Conservation (phyloP, 2,888 invertebrate species). For the Podotricha telesiphe region DNA sequence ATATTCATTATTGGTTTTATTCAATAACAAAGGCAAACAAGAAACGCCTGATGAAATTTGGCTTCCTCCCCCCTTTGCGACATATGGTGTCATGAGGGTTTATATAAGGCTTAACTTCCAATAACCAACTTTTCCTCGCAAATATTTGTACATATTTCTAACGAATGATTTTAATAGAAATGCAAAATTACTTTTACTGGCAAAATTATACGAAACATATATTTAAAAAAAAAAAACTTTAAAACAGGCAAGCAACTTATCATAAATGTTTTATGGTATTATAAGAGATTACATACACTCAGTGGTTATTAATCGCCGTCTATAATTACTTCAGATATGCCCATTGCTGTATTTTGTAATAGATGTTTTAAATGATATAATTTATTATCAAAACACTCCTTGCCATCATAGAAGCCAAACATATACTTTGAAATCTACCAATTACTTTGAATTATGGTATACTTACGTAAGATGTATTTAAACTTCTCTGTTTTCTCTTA, state of each 20-base stretch:
- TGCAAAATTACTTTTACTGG: not conserved
- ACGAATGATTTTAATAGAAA: not conserved
- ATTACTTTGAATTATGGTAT: not conserved
- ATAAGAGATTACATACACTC: slow-evolving; percentile 8
- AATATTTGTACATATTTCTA: not conserved
- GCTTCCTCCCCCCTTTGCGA: slow-evolving; percentile 55
- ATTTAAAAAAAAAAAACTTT: not conserved
- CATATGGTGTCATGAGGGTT: slow-evolving; percentile 33
- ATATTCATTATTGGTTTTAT: slow-evolving; percentile 30
- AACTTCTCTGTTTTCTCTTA: not conserved
- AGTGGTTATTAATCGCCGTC: slow-evolving; percentile 20
- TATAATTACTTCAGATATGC: slow-evolving; percentile 15
- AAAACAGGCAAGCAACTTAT: not conserved
- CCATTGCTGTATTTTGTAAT: slow-evolving; percentile 8
- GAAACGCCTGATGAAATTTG: slow-evolving; percentile 55
- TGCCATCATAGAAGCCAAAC: not conserved
- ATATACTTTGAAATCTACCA: not conserved
- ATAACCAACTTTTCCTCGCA: not conserved
- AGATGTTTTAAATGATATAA: slow-evolving; percentile 3
- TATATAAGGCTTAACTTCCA: slow-evolving; percentile 9
- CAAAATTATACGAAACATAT: not conserved
- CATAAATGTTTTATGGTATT: slow-evolving; percentile 10
- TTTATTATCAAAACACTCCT: not conserved
- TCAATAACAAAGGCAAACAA: slow-evolving; percentile 47
- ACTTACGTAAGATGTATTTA: not conserved